Evolutionary conservation across 2,888 invertebrate species (phyloP), one percentile per base, ranked within the genome.

Genomic region (Mesorhabditis sp.): DNA sequence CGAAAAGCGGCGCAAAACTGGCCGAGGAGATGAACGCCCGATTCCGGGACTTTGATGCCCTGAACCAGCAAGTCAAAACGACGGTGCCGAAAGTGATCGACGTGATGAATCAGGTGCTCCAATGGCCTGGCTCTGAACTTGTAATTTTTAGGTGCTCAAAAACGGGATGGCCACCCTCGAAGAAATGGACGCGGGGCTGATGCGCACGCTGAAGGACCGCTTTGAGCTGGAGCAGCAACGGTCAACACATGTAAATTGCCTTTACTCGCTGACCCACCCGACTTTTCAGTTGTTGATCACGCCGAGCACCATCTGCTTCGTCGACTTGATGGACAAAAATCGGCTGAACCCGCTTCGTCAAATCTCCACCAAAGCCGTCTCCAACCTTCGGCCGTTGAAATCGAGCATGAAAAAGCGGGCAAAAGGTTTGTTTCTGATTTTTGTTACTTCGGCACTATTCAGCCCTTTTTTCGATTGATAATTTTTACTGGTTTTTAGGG

Each of bases 51-150:
- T 83, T 76, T 66, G 81, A 83, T 66, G 83, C 83, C 3, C 69
- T 83, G 66, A 83, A 83, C 68, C 72, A 73, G 0, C 83, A 82
- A 65, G 79, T 83, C 45, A 83, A 83, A 62, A 74, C 72, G 67
- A 75, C 76, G 45, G 62, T 83, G 45, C 83, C 83, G 1, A 83
- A 80, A 65, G 73, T 76, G 4, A 77, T 78, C 28, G 78, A 78
- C n/a, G 71, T 73, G 43, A 66, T 80, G 65, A 77, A 72, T 43
- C 73, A 69, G 45, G 79, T 75, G 64, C 13, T 58, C n/a, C n/a
- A 58, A 58, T 13, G n/a, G 58, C 10, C 65, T n/a, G 5, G 7
- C 45, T 45, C 41, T 44, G 6, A 41, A 50, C 5, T 65, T 42
- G n/a, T 4, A 4, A n/a, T 65, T 74, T 72, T 42, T 61, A 77